A percentile compares a stretch with the other conserved stretches of the same genome.
These are phyloP conservation scores for Silurus glanis DNA, from an alignment of 2,113 vertebrate genomes.

Conservation along the genomic window DNA sequence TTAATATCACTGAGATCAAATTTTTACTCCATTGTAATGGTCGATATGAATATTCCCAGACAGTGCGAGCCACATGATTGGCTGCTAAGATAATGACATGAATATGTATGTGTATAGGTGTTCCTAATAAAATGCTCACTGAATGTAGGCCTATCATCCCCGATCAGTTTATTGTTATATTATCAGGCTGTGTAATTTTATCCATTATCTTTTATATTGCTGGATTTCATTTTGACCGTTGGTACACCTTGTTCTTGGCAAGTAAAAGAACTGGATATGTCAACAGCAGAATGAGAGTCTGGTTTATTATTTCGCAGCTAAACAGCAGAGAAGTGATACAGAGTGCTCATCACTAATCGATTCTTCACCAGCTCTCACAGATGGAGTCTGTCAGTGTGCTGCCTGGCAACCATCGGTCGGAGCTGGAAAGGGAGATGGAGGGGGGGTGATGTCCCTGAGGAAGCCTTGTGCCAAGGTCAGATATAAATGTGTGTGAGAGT, in stretches of 20 bases:
- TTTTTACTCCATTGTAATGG: no score
- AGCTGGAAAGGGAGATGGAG: constrained; percentile 27
- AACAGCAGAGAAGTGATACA: constrained; percentile 37
- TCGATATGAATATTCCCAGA: no score
- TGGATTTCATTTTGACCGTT: neutral
- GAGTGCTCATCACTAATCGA: constrained; percentile 37
- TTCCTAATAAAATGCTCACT: no score
- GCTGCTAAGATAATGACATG: no score
- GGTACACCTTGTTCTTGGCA: neutral
- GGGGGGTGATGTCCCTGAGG: constrained; percentile 41
- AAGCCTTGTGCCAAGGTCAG: constrained; percentile 48
- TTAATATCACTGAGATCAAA: no score
- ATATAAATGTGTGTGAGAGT: constrained; percentile 35
- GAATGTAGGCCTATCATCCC: no score
- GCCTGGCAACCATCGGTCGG: constrained; percentile 42
- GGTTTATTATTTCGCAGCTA: constrained; percentile 25
- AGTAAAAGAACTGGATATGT: neutral
- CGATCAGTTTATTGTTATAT: neutral
- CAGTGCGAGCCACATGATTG: no score
- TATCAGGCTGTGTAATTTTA: no score
- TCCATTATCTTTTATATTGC: neutral
- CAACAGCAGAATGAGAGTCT: neutral
- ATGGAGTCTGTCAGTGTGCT: constrained; percentile 40
- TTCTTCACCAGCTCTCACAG: constrained; percentile 40
- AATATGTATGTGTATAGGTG: no score